Base-by-base conservation (phyloP, 1,140 invertebrate species). In the Hydropsyche tenuis region DNA sequence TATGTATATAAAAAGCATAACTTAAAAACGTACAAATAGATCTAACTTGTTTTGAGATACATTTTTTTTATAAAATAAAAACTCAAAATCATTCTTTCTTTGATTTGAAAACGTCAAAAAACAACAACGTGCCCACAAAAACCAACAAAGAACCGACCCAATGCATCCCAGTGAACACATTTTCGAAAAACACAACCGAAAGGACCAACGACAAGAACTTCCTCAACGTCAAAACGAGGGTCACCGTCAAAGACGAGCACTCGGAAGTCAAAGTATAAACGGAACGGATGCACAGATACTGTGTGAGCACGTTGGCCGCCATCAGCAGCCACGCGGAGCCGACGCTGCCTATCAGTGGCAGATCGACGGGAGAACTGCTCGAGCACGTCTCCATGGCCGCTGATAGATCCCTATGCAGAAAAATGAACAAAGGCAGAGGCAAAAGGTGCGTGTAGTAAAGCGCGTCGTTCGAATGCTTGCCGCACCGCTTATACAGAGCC, bases 121-220 rank as follows among this genome's bases (percentile, higher is more conserved):
- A 77, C 37, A 74, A 56, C 22, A 63, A 53, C 3, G 76, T 77
- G 16, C 76, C 75, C n/a, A 43, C 27, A 27, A 77, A 77, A 12
- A 77, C 73, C 37, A 77, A 60, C 25, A 77, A 0, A 25, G 76
- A 66, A 20, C 76, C 73, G 20, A 73, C 22, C 76, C 73, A 77
- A 68, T 77, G 76, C 22, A 23, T 56, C 4, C 23, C 9, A 42
- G 65, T 77, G 18, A 77, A 77, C 45, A 51, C 53, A 72, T 73
- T 77, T 11, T 77, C 43, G 71, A 75, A 77, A 27, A 77, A 66
- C 22, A 73, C n/a, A 46, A 77, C 76, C 9, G 76, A 77, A 18
- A 77, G 23, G 45, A 77, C 14, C 22, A 77, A 62, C 30, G 76
- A 77, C 18, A 73, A n/a, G 60, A 77, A 77, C 60, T 77, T 77